Evolutionary conservation across 2,113 vertebrate species (phyloP).

Genomic region (Lepisosteus osseus): DNA sequence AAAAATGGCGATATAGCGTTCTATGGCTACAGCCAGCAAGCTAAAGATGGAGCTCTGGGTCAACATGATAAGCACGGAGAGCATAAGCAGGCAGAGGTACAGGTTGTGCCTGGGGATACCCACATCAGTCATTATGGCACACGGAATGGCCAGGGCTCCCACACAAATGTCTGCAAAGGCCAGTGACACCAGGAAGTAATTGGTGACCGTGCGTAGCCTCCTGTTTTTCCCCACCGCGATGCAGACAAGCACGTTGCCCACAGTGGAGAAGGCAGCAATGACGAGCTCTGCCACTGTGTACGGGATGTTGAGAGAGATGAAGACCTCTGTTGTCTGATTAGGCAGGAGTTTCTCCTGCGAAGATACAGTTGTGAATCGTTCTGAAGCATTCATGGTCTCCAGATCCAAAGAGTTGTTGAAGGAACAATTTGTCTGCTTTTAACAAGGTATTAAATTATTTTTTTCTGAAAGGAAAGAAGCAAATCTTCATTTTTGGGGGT

Average conservation of each 20-base stretch:
- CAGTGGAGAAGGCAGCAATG: slow-evolving; percentile 58
- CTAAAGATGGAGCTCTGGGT: slow-evolving; percentile 74
- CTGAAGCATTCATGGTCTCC: not conserved
- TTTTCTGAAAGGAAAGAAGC: no score
- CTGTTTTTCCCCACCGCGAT: slow-evolving; percentile 58
- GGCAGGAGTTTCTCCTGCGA: not conserved
- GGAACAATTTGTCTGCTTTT: no score
- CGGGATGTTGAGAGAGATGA: slow-evolving; percentile 44
- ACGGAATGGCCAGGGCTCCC: slow-evolving; percentile 66
- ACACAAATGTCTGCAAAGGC: slow-evolving; percentile 66
- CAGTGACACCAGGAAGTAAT: slow-evolving; percentile 72
- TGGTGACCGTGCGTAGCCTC: slow-evolving; percentile 65
- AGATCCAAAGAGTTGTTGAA: not conserved
- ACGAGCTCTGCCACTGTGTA: slow-evolving; percentile 61
- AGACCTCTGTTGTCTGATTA: slow-evolving; percentile 7
- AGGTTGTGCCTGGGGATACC: slow-evolving; percentile 60
- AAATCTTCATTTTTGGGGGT: no score
- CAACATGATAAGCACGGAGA: slow-evolving; percentile 68
- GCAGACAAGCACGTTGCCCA: slow-evolving; percentile 66
- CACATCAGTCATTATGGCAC: slow-evolving; percentile 62
- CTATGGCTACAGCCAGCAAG: slow-evolving; percentile 65
- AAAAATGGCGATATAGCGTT: slow-evolving; percentile 72
- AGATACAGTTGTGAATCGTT: not conserved
- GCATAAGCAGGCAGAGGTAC: slow-evolving; percentile 66
- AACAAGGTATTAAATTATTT: no score